Conservation (phyloP, 2,797 vertebrate species). For the Crenichthys baileyi region DNA sequence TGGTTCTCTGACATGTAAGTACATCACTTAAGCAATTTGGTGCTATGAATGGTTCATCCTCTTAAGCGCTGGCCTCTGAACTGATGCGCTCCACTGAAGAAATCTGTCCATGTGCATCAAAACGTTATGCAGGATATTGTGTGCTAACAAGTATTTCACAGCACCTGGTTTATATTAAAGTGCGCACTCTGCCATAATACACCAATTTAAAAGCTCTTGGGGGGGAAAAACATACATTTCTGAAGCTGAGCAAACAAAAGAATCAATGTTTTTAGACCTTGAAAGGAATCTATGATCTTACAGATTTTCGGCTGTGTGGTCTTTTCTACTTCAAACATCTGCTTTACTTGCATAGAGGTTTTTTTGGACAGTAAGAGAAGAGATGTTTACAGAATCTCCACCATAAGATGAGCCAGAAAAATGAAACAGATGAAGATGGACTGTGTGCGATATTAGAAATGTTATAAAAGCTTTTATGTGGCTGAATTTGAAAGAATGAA, state of each 20-base stretch:
- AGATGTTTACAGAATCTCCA: constrained; percentile 51
- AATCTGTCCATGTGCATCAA: constrained; percentile 42
- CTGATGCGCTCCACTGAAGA: constrained; percentile 51
- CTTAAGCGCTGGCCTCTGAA: constrained; percentile 61
- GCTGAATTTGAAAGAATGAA: background rate
- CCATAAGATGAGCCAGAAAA: constrained; percentile 36
- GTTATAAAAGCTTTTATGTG: background rate
- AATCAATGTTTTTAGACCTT: constrained; percentile 21
- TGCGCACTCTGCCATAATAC: constrained; percentile 4
- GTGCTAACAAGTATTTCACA: constrained; percentile 21
- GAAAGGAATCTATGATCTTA: constrained; percentile 45
- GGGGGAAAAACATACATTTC: constrained; percentile 30
- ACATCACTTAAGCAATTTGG: constrained; percentile 71
- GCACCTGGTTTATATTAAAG: constrained; percentile 11
- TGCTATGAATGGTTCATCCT: constrained; percentile 61
- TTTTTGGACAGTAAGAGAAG: constrained; percentile 29
- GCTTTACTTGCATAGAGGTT: constrained; percentile 54
- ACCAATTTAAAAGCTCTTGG: constrained; percentile 10
- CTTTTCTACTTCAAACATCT: constrained; percentile 36
- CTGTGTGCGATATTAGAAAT: background rate
- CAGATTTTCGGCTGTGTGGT: background rate
- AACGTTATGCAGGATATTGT: constrained; percentile 24
- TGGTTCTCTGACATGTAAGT: constrained; percentile 69
- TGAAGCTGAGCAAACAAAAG: constrained; percentile 34
- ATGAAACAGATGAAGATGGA: constrained; percentile 12